Conservation (phyloP, 2,797 vertebrate species). For the Diplodus puntazzo region DNA sequence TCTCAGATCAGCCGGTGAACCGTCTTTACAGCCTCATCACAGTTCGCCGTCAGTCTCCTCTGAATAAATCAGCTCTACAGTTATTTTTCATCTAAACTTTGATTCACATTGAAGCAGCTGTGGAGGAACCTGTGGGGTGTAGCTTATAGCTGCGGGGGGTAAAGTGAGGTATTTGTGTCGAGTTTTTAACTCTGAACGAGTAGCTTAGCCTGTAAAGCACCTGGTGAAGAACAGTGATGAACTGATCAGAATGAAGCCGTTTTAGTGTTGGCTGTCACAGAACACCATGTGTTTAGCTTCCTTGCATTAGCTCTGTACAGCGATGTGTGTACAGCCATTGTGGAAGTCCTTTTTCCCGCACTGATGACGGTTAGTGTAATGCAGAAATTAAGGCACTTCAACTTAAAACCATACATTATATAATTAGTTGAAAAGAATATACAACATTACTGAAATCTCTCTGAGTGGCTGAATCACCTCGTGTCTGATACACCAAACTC, state of each 20-base stretch:
- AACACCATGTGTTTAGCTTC: neutral
- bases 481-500: neutral
- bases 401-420: slow-evolving; percentile 38
- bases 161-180: slow-evolving; percentile 74
- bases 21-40: slow-evolving; percentile 35
- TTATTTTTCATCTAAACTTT: slow-evolving; percentile 9
- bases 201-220: slow-evolving; percentile 69
- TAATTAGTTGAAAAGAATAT: neutral
- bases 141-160: slow-evolving; percentile 75
- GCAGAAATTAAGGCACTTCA: slow-evolving; percentile 66
- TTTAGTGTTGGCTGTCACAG: slow-evolving; percentile 27
- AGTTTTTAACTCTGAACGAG: slow-evolving; percentile 66
- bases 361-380: neutral
- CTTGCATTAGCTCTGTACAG: slow-evolving; percentile 24
- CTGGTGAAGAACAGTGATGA: slow-evolving; percentile 38
- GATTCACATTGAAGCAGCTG: slow-evolving; percentile 94
- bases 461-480: neutral
- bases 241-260: slow-evolving; percentile 37
- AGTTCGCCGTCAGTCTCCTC: slow-evolving; percentile 34
- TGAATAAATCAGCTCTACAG: slow-evolving; percentile 19
- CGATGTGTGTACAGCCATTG: slow-evolving; percentile 46
- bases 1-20: slow-evolving; percentile 19
- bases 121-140: slow-evolving; percentile 88
- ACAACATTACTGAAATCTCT: neutral
- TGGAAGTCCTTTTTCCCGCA: slow-evolving; percentile 42